Evolutionary conservation across 2,797 vertebrate genomes (phyloP).

Genomic region (Hemitrygon akajei): DNA sequence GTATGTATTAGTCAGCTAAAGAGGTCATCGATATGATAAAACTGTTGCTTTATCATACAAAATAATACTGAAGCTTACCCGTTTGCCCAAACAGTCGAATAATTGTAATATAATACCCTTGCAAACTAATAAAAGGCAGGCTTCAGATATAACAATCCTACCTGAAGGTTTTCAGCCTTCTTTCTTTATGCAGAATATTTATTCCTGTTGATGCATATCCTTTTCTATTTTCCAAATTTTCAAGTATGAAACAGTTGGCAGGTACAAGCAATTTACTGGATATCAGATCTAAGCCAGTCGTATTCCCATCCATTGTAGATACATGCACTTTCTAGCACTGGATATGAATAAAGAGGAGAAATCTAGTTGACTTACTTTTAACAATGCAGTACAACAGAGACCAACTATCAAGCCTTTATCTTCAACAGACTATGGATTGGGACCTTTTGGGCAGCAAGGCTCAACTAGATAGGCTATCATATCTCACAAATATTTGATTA

Average conservation of each 20-base stretch:
- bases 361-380: background rate
- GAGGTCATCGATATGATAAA: background rate
- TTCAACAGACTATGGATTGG: background rate
- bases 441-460: background rate
- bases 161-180: background rate
- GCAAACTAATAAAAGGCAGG: background rate
- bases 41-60: background rate
- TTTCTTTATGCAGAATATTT: background rate
- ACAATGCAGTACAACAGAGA: background rate
- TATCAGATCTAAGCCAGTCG: background rate
- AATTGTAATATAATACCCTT: background rate
- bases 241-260: background rate
- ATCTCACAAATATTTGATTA: background rate
- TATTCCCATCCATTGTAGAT: background rate
- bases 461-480: no score
- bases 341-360: background rate
- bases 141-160: background rate
- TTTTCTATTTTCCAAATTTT: background rate
- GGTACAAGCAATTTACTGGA: background rate
- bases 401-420: background rate
- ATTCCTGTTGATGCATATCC: background rate
- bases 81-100: background rate
- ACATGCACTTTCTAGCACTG: background rate
- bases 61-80: background rate
- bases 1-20: background rate